Percentiles rank a stretch among this genome's conserved stretches.
phyloP scores from a whole-genome alignment of 2,888 invertebrate genomes.

The Schizotus pectinicornis region DNA sequence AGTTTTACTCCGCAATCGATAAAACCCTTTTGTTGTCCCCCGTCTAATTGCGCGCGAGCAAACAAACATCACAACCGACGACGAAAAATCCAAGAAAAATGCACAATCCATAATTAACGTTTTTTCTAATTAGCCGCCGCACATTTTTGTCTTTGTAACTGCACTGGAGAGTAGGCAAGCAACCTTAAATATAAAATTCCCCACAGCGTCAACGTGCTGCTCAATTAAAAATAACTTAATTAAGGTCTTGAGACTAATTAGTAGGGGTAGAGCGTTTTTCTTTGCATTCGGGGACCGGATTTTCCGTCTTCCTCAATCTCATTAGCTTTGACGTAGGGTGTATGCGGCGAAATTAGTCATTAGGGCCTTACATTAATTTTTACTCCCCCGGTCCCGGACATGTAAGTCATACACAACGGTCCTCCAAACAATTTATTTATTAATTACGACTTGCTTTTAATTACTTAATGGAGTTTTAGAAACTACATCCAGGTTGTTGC shows the following conservation, averaged over 20 bases:
- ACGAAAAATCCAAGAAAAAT: conserved; percentile 17
- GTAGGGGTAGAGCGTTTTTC: conserved; percentile 57
- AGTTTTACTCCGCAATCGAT: conserved; percentile 17
- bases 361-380: conserved; percentile 44
- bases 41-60: conserved; percentile 22
- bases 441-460: conserved; percentile 17
- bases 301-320: conserved; percentile 52
- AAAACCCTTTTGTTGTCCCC: conserved; percentile 7
- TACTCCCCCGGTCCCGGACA: not conserved
- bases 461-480: conserved; percentile 8
- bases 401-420: not conserved
- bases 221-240: conserved; percentile 73
- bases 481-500: not conserved
- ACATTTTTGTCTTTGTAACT: conserved; percentile 30
- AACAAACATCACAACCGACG: conserved; percentile 12
- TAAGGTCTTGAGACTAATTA: conserved; percentile 72
- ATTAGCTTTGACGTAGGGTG: conserved; percentile 47
- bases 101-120: conserved; percentile 22
- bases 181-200: conserved; percentile 45
- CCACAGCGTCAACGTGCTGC: conserved; percentile 51
- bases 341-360: conserved; percentile 61
- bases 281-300: conserved; percentile 32
- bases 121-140: conserved; percentile 33
- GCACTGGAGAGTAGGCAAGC: conserved; percentile 37
- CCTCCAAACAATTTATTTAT: conserved; percentile 14